These are phyloP conservation scores for Drosophila prostipennis DNA, from an alignment of 2,888 invertebrate species.

Conservation along the genomic window DNA sequence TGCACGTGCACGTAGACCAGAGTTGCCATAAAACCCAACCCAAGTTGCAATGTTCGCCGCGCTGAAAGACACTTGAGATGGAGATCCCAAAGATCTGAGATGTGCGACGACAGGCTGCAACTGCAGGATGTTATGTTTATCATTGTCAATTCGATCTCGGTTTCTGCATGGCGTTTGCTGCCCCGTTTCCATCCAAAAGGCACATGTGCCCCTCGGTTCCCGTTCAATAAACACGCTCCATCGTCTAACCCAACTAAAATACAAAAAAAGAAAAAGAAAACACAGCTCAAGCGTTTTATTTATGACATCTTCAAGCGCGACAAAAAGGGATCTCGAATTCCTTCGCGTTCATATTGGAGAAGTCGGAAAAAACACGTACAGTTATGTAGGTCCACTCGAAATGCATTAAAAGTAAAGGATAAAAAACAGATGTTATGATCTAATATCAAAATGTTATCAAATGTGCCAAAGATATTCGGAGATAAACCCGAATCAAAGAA, in stretches of 20 bases:
- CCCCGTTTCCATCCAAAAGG: conserved; percentile 7
- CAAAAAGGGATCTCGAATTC: conserved; percentile 33
- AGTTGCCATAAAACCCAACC: conserved; percentile 12
- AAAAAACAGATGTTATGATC: neutral
- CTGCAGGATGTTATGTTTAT: conserved; percentile 77
- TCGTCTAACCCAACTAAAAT: conserved; percentile 14
- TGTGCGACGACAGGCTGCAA: conserved; percentile 46
- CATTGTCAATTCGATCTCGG: conserved; percentile 74
- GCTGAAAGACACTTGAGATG: conserved; percentile 60
- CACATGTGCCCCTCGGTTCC: conserved; percentile 35
- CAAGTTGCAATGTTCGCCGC: conserved; percentile 17
- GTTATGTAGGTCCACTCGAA: neutral
- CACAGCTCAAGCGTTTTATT: conserved; percentile 58
- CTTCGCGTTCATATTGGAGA: neutral
- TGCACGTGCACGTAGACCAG: conserved; percentile 3
- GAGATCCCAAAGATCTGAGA: conserved; percentile 13
- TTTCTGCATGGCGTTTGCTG: conserved; percentile 47
- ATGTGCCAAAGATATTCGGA: no score
- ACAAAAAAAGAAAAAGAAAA: conserved; percentile 1
- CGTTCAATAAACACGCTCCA: conserved; percentile 34
- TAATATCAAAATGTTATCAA: no score
- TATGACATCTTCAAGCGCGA: conserved; percentile 50
- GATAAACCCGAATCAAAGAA: no score
- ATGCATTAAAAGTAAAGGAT: neutral
- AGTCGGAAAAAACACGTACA: conserved; percentile 8